Conservation (phyloP, 2,113 vertebrate species). For the Silurus asotus region DNA sequence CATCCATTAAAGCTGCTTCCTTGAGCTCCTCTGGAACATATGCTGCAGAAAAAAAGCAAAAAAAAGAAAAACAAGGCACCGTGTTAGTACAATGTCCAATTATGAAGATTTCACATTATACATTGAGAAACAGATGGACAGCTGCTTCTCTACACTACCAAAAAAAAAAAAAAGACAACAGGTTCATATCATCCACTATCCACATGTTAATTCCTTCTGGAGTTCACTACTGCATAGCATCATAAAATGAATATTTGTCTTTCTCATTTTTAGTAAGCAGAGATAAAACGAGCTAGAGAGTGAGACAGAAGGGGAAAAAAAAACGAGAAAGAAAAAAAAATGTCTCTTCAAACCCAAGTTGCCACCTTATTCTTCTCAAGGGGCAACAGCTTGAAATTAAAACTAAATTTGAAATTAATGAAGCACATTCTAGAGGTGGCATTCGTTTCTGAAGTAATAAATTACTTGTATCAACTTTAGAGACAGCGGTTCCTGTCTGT, state of each 20-base stretch:
- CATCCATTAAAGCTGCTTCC: slow-evolving; percentile 87
- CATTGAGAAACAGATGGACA: slow-evolving; percentile 46
- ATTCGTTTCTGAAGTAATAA: slow-evolving; percentile 99
- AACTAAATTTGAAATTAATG: slow-evolving; percentile 99
- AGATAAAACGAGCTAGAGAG: slow-evolving; percentile 47
- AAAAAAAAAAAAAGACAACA: slow-evolving; percentile 51
- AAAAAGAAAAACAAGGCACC: slow-evolving; percentile 47
- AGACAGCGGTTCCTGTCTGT: slow-evolving; percentile 99
- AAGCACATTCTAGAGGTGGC: slow-evolving; percentile 99
- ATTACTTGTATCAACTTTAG: slow-evolving; percentile 99
- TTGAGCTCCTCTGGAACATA: slow-evolving; percentile 95
- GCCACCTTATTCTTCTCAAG: slow-evolving; percentile 99
- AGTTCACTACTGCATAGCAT: slow-evolving; percentile 60
- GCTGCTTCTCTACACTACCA: slow-evolving; percentile 44
- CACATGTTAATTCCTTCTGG: slow-evolving; percentile 59
- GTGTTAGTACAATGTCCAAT: slow-evolving; percentile 46
- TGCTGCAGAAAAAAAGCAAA: slow-evolving; percentile 75
- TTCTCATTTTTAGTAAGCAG: slow-evolving; percentile 65
- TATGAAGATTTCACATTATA: slow-evolving; percentile 52
- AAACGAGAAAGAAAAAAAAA: slow-evolving; percentile 69
- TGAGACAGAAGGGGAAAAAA: slow-evolving; percentile 56
- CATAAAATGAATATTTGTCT: slow-evolving; percentile 62
- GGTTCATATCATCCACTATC: slow-evolving; percentile 58
- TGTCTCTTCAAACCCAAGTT: slow-evolving; percentile 98
- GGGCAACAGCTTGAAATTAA: slow-evolving; percentile 99